Conservation (phyloP, 92 coral and sea anemone species). For the Desmophyllum pertusum region DNA sequence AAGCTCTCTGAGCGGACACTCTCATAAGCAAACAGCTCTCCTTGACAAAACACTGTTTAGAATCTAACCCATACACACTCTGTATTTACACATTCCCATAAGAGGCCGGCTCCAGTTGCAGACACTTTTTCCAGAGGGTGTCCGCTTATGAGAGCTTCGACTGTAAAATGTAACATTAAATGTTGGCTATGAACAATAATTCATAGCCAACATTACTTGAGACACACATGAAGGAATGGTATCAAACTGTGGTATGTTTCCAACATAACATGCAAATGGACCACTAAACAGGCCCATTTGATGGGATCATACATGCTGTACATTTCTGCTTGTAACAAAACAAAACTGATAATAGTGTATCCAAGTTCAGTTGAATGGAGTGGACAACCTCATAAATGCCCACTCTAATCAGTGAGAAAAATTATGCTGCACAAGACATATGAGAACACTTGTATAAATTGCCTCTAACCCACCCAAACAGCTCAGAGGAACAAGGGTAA, state of each 20-base stretch:
- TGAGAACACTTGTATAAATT: background rate
- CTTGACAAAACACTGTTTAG: too few species aligned
- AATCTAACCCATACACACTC: too few species aligned
- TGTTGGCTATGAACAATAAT: background rate
- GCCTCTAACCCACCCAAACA: conserved; percentile 5
- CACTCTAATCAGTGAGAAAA: conserved; percentile 5
- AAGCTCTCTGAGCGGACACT: too few species aligned
- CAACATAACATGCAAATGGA: conserved; percentile 1
- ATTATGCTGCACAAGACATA: background rate
- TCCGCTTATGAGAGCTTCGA: too few species aligned
- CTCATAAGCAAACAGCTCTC: too few species aligned
- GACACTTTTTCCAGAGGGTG: too few species aligned
- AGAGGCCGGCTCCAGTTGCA: too few species aligned
- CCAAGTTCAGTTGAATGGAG: background rate
- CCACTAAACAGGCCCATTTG: conserved; percentile 11
- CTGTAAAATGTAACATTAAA: too few species aligned
- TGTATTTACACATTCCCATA: too few species aligned
- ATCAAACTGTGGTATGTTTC: background rate
- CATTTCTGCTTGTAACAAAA: conserved; percentile 19
- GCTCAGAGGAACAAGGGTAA: conserved; percentile 16
- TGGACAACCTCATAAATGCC: background rate
- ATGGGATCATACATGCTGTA: background rate
- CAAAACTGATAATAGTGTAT: conserved; percentile 9
- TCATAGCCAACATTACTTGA: background rate
- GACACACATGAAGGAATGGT: background rate